These are phyloP conservation scores for Aricia agestis DNA, from an alignment of 1,140 invertebrate genomes.

Conservation along the genomic window DNA sequence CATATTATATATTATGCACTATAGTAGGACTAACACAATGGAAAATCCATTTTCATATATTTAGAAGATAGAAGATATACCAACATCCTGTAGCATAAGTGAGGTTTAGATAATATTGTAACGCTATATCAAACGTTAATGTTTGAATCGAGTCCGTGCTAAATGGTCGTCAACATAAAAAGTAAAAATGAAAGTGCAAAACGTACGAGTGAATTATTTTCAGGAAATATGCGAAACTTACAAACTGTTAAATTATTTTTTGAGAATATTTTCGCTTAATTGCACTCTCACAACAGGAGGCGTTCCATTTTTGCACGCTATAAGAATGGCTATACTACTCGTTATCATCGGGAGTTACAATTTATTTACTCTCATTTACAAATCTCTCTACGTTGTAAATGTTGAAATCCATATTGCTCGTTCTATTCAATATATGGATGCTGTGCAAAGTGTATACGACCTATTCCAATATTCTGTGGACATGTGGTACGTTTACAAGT, in stretches of 20 bases:
- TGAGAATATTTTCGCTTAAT: neutral
- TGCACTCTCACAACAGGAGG: neutral
- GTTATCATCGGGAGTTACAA: neutral
- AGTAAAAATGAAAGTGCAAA: neutral
- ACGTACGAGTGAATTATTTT: neutral
- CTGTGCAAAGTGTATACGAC: neutral
- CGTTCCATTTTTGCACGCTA: neutral
- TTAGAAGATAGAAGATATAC: no score
- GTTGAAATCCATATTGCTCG: neutral
- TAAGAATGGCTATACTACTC: neutral
- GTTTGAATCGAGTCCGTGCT: neutral
- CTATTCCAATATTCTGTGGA: neutral
- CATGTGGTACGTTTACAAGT: constrained; percentile 4
- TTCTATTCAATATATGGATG: neutral
- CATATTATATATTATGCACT: no score
- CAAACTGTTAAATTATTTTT: neutral
- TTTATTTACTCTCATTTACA: neutral
- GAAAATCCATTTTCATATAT: no score
- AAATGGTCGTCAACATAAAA: neutral
- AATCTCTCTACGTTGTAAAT: neutral
- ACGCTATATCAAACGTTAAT: no score
- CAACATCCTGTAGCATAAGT: no score
- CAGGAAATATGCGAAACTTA: neutral
- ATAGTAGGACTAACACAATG: no score
- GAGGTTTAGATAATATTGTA: no score